Base-by-base conservation (phyloP, 2,888 invertebrate species). In the Herminia tarsipennalis region DNA sequence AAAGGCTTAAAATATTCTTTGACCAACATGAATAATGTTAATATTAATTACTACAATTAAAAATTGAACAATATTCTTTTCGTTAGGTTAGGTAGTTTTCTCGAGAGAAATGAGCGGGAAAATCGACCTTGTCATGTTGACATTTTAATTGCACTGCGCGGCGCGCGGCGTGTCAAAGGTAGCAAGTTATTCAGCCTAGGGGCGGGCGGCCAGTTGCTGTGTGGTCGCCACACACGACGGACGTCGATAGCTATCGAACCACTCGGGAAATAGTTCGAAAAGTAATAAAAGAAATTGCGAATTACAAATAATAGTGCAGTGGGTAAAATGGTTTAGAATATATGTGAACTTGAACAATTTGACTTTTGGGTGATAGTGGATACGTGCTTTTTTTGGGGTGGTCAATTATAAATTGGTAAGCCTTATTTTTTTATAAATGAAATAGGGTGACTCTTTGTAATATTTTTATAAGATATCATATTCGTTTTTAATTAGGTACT, bases 41-140 rank as follows among this genome's bases (percentile, higher is more conserved):
- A 24, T 2, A 10, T 13, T 30, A 29, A 37, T 17, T 3, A 25
- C 21, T 21, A 12, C 28, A 28, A 33, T 27, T n/a, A n/a, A n/a
- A n/a, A n/a, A n/a, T n/a, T n/a, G n/a, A n/a, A n/a, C n/a, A n/a
- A n/a, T n/a, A n/a, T n/a, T n/a, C n/a, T n/a, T n/a, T n/a, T n/a
- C n/a, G n/a, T n/a, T n/a, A n/a, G n/a, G n/a, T 48, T 42, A 51
- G 42, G 43, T 47, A 48, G 16, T 34, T 61, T 62, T 48, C 52
- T 39, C 32, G 29, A 45, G 40, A 42, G 47, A 30, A 60, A 52
- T 38, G 24, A 35, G 50, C 53, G 64, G 54, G 66, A 58, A 66
- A 60, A 35, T 48, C 43, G 57, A 50, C 50, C 56, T 64, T 60
- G 61, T 71, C 49, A 59, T 32, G 28, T 50, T 63, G 66, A 72